Evolutionary conservation across 2,888 invertebrate genomes (phyloP), one percentile per base, ranked within the genome.

Genomic region (Melangyna quadrimaculata): DNA sequence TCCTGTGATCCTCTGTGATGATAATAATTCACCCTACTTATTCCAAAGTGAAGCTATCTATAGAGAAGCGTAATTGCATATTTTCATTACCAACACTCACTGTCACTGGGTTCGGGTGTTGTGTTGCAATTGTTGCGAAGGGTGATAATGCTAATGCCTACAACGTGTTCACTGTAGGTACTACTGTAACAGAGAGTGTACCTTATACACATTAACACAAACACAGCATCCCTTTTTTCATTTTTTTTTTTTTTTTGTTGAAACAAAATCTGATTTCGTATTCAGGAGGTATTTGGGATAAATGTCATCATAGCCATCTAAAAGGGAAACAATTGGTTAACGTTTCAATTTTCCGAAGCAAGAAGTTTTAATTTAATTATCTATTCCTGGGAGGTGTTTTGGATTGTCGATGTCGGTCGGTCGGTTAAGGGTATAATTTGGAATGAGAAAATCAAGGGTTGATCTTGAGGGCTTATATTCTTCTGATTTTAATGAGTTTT

Each of bases 291-390:
- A 81, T 80, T 86, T 86, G 86, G 80, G 86, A 86, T 86, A 86
- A 86, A 86, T 86, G 86, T 86, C 86, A 86, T 80, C 86, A 78
- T 70, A 19, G 86, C 63, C 51, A 78, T 77, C 77, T 77, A 74
- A 81, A 86, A 78, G 86, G 86, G 86, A 86, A 81, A 86, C 86
- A 81, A 86, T 86, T 73, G 86, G 86, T 81, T 86, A 86, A 86
- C 77, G 73, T 81, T 80, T 81, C 86, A 86, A 86, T 86, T 81
- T 86, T 80, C 48, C 48, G 17, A 48, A 40, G 57, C 63, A 69
- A 63, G 69, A 72, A 86, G 57, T 81, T 72, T 81, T 63, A 72
- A 86, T 86, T 86, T 78, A 86, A 86, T 86, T 86, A 86, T 73
- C 79, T 61, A 67, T 67, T 67, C 43, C 35, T 51, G 40, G 78